These are phyloP conservation scores for Phorcus lineatus DNA, from an alignment of 2,888 invertebrate species.

Conservation along the genomic window DNA sequence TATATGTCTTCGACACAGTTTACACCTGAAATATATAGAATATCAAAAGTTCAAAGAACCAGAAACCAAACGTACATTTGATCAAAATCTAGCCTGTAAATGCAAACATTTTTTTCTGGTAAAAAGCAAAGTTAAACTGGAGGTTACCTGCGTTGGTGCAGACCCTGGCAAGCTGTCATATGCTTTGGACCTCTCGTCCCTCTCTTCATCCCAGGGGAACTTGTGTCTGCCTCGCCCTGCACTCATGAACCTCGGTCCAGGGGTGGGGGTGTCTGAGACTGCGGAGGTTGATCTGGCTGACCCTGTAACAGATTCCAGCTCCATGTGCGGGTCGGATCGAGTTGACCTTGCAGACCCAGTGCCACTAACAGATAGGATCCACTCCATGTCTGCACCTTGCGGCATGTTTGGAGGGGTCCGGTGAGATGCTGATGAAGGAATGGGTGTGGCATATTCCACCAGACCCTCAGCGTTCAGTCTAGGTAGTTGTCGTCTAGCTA, in stretches of 20 bases:
- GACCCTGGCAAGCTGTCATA: constrained; percentile 44
- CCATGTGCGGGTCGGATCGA: constrained; percentile 62
- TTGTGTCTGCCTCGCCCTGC: constrained; percentile 69
- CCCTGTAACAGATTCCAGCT: constrained; percentile 66
- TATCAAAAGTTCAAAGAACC: background rate
- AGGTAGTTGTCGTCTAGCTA: constrained; percentile 85
- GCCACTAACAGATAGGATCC: constrained; percentile 80
- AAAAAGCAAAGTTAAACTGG: too few species aligned
- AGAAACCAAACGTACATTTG: background rate
- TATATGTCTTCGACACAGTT: too few species aligned
- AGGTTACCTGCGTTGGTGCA: constrained; percentile 44
- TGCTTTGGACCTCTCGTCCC: constrained; percentile 42
- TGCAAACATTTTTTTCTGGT: too few species aligned
- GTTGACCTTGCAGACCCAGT: constrained; percentile 61
- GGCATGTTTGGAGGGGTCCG: constrained; percentile 55
- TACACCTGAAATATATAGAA: too few species aligned
- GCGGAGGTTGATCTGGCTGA: constrained; percentile 60
- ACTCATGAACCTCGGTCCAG: constrained; percentile 68
- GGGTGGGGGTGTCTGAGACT: constrained; percentile 49
- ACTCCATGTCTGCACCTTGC: constrained; percentile 83
- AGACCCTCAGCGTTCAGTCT: constrained; percentile 83
- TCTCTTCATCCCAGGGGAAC: constrained; percentile 73
- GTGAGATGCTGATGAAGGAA: constrained; percentile 77
- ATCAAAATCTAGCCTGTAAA: too few species aligned
- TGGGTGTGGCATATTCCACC: constrained; percentile 84